Evolutionary conservation across 2,113 vertebrate genomes (phyloP).

Genomic region (Chaetura pelagica): DNA sequence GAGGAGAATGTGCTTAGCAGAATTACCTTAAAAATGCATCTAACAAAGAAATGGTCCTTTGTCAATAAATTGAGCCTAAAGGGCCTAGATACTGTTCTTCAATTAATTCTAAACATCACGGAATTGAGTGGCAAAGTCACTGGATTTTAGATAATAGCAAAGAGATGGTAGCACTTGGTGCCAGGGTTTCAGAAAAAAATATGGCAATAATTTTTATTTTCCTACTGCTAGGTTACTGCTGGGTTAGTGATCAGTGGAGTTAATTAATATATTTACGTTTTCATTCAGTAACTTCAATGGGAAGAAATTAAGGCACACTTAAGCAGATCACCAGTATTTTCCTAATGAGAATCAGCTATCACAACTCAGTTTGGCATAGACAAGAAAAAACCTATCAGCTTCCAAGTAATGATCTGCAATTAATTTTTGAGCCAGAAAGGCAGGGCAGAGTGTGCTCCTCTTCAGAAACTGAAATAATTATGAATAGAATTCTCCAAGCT

Average conservation of each 20-base stretch:
- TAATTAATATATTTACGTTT: neutral
- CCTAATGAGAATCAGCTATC: conserved; percentile 12
- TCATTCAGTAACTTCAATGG: neutral
- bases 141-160: neutral
- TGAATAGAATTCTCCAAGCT: neutral
- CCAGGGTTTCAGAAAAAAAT: neutral
- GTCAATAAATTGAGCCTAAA: neutral
- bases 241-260: neutral
- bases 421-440: conserved; percentile 24
- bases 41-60: neutral
- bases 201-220: neutral
- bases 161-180: neutral
- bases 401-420: conserved; percentile 15
- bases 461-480: neutral
- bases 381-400: neutral
- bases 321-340: neutral
- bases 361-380: neutral
- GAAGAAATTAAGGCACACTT: conserved; percentile 5
- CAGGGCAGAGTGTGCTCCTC: neutral
- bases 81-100: neutral
- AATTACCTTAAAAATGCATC: neutral
- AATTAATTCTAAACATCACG: neutral
- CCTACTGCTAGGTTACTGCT: neutral
- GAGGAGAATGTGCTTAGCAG: fast-evolving
- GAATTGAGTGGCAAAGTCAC: neutral